phyloP scores from a whole-genome alignment of 2,113 vertebrate genomes.

The Mionectes macconnelli region DNA sequence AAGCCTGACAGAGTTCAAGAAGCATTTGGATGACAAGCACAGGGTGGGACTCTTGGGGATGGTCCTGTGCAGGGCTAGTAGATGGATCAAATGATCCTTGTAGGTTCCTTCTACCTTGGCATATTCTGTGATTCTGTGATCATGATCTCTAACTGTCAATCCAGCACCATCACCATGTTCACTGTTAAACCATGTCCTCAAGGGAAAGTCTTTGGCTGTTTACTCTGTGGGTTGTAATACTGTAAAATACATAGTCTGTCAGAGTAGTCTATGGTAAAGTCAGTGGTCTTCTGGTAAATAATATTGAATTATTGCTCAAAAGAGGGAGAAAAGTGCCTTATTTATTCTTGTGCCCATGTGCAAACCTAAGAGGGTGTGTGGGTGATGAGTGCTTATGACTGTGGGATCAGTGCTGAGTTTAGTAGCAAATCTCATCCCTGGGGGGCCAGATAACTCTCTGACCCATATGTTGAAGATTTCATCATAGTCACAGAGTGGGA shows the following conservation, averaged over 20 bases:
- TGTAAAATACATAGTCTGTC: background rate
- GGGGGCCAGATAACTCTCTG: background rate
- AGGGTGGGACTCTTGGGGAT: background rate
- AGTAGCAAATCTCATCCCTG: background rate
- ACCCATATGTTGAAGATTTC: background rate
- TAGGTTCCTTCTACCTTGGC: background rate
- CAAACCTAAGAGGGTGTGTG: background rate
- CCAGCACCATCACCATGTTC: background rate
- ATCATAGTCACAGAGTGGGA: constrained; percentile 5
- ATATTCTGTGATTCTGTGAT: background rate
- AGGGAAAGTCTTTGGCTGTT: background rate
- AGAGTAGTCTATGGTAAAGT: background rate
- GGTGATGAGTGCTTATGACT: background rate
- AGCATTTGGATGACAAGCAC: background rate
- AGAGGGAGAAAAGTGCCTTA: background rate
- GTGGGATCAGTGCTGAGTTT: background rate
- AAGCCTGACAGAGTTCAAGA: background rate
- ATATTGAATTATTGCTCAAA: background rate
- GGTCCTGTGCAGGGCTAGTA: background rate
- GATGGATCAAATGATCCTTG: background rate
- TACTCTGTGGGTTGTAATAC: background rate
- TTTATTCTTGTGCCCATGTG: background rate
- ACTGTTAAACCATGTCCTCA: background rate
- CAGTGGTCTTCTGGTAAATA: background rate
- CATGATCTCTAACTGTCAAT: background rate